These are phyloP conservation scores for Spinus olivaceus DNA, from an alignment of 2,797 vertebrate genomes.

Conservation along the genomic window DNA sequence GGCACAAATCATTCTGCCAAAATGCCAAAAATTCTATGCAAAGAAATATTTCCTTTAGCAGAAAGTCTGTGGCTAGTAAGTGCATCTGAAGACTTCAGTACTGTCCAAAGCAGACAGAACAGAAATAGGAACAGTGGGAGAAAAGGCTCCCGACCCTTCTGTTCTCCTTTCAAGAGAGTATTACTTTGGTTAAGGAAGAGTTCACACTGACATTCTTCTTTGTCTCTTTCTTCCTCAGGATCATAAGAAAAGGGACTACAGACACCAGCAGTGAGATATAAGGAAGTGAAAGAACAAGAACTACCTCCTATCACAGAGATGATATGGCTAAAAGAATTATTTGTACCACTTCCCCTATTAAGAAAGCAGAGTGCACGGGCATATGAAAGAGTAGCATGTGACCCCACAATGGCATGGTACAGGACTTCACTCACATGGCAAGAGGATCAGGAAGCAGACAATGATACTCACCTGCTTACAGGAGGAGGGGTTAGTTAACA, in stretches of 20 bases:
- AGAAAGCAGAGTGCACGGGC: background rate
- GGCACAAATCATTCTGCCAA: background rate
- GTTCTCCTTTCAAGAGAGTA: background rate
- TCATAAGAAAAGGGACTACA: background rate
- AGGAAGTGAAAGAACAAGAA: background rate
- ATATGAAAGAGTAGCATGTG: background rate
- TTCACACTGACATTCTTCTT: background rate
- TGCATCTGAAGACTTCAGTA: background rate
- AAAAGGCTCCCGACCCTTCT: background rate
- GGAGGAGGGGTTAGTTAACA: constrained; percentile 92
- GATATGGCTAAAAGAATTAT: background rate
- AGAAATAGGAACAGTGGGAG: background rate
- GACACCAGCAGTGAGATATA: background rate
- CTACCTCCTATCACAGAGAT: background rate
- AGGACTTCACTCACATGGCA: background rate
- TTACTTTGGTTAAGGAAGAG: background rate
- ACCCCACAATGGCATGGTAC: background rate
- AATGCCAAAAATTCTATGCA: background rate
- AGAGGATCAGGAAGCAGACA: constrained; percentile 20
- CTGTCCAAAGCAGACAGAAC: background rate
- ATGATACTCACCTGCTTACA: constrained; percentile 90
- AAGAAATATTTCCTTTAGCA: background rate
- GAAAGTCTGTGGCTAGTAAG: background rate
- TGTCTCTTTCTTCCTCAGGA: background rate
- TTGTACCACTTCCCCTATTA: background rate